phyloP scores from a whole-genome alignment of 2,797 vertebrate genomes.

The Pagetopsis macropterus region DNA sequence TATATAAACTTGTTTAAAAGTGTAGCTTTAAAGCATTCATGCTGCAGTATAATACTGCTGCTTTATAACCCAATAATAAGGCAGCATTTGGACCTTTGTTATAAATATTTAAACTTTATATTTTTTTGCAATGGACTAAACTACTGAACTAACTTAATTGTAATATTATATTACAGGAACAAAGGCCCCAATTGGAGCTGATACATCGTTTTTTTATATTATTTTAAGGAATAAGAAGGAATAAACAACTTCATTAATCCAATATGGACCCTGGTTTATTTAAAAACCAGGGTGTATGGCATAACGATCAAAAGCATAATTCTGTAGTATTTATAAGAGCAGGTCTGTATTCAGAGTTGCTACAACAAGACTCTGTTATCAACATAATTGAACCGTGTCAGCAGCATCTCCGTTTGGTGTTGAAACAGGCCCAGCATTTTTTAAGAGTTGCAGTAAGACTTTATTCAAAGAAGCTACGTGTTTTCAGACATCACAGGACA shows the following conservation, averaged over 20 bases:
- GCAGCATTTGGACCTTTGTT: not conserved
- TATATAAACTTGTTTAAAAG: no score
- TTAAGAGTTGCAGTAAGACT: slow-evolving; percentile 36
- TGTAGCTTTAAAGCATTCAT: not conserved
- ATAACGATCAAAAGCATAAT: not conserved
- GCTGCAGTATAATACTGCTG: not conserved
- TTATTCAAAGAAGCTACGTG: slow-evolving; percentile 2
- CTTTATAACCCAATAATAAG: not conserved
- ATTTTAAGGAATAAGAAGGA: no score
- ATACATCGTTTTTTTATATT: no score
- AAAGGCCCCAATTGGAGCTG: no score
- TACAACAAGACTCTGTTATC: slow-evolving; percentile 59
- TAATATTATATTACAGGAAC: not conserved
- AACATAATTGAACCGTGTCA: slow-evolving; percentile 52
- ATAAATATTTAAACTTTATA: not conserved
- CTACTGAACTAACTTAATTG: not conserved
- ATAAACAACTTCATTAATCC: not conserved
- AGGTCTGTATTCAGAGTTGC: slow-evolving; percentile 18
- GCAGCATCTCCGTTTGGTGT: slow-evolving; percentile 47
- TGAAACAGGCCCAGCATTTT: slow-evolving; percentile 34
- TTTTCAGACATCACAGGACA: slow-evolving; percentile 17
- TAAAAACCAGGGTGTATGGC: not conserved
- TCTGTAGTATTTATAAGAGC: slow-evolving; percentile 18
- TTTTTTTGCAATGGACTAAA: no score
- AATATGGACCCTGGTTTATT: not conserved